phyloP scores from a whole-genome alignment of 2,797 vertebrate genomes.

The Syndactyla subalaris region DNA sequence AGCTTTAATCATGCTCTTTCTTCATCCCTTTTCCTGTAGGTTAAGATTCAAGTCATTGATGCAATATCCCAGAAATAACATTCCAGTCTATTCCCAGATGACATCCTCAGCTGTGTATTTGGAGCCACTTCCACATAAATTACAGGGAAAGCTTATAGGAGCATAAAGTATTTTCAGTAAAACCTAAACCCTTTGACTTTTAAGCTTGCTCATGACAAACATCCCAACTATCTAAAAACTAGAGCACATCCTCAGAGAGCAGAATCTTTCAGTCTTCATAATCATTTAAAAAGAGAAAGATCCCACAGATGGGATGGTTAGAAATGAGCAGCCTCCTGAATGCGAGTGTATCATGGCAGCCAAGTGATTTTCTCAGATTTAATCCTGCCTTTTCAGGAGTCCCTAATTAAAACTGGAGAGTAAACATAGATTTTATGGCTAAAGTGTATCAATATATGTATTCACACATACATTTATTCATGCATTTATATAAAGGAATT shows the following conservation, averaged over 20 bases:
- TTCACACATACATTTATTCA: neutral
- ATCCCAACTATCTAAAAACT: neutral
- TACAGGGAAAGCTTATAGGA: slow-evolving; percentile 26
- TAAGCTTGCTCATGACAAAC: slow-evolving; percentile 43
- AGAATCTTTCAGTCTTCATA: slow-evolving; percentile 19
- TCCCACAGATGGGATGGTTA: neutral
- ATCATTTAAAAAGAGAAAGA: slow-evolving; percentile 33
- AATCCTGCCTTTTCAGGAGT: neutral
- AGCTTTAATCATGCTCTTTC: slow-evolving; percentile 15
- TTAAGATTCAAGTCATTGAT: slow-evolving; percentile 35
- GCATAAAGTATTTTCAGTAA: slow-evolving; percentile 23
- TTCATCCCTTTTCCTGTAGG: slow-evolving; percentile 20
- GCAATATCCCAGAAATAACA: slow-evolving; percentile 35
- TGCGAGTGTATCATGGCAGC: neutral
- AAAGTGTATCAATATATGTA: neutral
- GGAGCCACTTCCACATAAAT: slow-evolving; percentile 51
- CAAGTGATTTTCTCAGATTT: neutral
- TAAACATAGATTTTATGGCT: neutral
- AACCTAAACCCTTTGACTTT: slow-evolving; percentile 59
- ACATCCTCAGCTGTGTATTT: neutral
- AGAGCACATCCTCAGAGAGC: slow-evolving; percentile 52
- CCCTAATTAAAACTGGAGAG: neutral
- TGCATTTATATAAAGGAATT: neutral
- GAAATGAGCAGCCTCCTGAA: slow-evolving; percentile 3
- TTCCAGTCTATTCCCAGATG: slow-evolving; percentile 7